phyloP scores from a whole-genome alignment of 2,113 vertebrate genomes.

The Sander lucioperca region DNA sequence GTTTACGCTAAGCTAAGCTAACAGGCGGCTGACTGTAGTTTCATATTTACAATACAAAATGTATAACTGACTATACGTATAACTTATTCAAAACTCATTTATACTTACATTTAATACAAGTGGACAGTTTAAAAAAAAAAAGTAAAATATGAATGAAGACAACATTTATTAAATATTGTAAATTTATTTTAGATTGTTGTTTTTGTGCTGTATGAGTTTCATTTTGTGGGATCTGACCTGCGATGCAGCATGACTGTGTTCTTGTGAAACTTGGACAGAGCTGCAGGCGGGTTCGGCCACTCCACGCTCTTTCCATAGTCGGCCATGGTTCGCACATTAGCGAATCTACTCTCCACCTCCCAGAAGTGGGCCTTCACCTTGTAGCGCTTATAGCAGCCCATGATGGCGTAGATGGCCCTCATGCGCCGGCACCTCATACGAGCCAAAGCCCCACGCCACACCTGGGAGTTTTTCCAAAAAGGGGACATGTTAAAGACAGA shows the following conservation, averaged over 20 bases:
- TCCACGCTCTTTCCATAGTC: slow-evolving; percentile 88
- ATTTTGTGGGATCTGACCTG: slow-evolving; percentile 80
- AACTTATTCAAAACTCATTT: background rate
- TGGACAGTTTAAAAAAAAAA: background rate
- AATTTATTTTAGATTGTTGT: background rate
- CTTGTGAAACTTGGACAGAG: slow-evolving; percentile 87
- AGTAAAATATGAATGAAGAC: background rate
- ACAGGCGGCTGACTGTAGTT: background rate
- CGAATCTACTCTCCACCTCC: slow-evolving; percentile 88
- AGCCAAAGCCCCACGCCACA: slow-evolving; percentile 92
- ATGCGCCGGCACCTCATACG: slow-evolving; percentile 85
- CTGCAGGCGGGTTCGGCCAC: slow-evolving; percentile 87
- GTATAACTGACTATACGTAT: no score
- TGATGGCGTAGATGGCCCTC: slow-evolving; percentile 89
- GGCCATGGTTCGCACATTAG: slow-evolving; percentile 82
- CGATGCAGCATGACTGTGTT: slow-evolving; percentile 87
- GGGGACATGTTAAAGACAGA: background rate
- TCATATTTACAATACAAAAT: background rate
- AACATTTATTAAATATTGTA: background rate
- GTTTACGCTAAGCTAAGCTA: background rate
- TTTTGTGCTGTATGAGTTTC: background rate
- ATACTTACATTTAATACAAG: background rate
- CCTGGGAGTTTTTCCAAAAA: slow-evolving; percentile 72
- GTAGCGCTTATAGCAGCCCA: slow-evolving; percentile 90
- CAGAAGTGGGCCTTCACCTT: slow-evolving; percentile 90